Evolutionary conservation across 2,888 invertebrate genomes (phyloP).

Genomic region (Xanthostigma xanthostigma): DNA sequence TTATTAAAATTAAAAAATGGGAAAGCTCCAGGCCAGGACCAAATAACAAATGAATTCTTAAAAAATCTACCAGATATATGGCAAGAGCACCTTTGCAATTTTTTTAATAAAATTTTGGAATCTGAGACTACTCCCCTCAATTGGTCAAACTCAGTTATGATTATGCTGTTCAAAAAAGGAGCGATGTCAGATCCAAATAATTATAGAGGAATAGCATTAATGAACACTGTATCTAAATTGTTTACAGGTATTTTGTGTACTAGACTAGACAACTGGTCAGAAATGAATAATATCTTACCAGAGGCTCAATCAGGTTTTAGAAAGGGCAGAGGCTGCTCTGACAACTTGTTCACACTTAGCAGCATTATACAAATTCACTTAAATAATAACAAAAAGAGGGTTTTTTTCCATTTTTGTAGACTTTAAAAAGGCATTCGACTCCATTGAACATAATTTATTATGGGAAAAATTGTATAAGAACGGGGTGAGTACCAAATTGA

Average conservation of each 20-base stretch:
- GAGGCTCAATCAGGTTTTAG: no score
- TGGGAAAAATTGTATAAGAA: no score
- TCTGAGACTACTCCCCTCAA: no score
- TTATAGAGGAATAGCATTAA: conserved; percentile 5
- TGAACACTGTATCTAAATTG: no score
- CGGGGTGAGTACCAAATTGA: no score
- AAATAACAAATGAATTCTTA: conserved; percentile 4
- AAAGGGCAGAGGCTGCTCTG: no score
- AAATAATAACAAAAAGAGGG: background rate
- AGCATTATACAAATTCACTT: background rate
- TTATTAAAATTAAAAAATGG: background rate
- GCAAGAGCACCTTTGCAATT: background rate
- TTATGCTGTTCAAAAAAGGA: conserved; percentile 4
- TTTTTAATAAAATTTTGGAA: conserved; percentile 2
- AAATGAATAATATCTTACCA: no score
- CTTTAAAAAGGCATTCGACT: conserved; percentile 4
- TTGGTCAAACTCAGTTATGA: background rate
- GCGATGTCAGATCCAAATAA: conserved; percentile 1
- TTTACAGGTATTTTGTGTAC: no score
- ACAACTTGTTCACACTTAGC: no score
- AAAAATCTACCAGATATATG: conserved; percentile 1
- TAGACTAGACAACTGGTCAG: no score
- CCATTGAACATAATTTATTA: no score
- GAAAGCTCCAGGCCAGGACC: conserved; percentile 5
- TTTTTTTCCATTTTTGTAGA: conserved; percentile 2